Evolutionary conservation across 2,888 invertebrate genomes (phyloP).

Genomic region (Automeris io): DNA sequence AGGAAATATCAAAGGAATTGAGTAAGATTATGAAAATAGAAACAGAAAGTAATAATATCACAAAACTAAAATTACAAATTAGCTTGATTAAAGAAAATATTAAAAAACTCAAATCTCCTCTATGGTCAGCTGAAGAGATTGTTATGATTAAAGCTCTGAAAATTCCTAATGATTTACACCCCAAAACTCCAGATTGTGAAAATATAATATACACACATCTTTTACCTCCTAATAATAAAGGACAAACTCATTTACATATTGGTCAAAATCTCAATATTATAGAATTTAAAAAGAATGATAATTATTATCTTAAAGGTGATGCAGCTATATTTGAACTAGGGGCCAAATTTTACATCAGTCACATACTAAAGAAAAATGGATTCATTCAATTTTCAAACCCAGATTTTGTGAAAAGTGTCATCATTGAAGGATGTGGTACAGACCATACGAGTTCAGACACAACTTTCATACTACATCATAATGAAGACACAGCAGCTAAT

Average conservation of each 20-base stretch:
- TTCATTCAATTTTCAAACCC: constrained; percentile 84
- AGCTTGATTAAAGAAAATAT: constrained; percentile 78
- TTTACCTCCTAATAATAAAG: constrained; percentile 34
- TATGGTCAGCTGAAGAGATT: constrained; percentile 85
- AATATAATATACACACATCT: constrained; percentile 37
- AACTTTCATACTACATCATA: constrained; percentile 79
- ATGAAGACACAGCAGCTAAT: constrained; percentile 69
- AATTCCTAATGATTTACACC: constrained; percentile 83
- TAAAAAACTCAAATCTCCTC: constrained; percentile 77
- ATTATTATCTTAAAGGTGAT: constrained; percentile 80
- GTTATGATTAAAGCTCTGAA: constrained; percentile 79
- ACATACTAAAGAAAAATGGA: constrained; percentile 54
- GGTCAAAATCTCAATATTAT: constrained; percentile 71
- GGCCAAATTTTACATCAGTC: constrained; percentile 70
- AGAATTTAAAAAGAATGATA: constrained; percentile 76
- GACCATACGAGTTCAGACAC: constrained; percentile 72
- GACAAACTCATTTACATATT: constrained; percentile 74
- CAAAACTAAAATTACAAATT: constrained; percentile 75
- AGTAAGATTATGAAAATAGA: constrained; percentile 51
- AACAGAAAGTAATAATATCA: constrained; percentile 51
- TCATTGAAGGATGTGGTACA: constrained; percentile 84
- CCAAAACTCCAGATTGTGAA: constrained; percentile 73
- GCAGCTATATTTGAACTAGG: constrained; percentile 84
- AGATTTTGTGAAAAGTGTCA: constrained; percentile 85
- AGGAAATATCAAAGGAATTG: constrained; percentile 66